Conservation (phyloP, 2,797 vertebrate genomes). For the Acanthopagrus latus region DNA sequence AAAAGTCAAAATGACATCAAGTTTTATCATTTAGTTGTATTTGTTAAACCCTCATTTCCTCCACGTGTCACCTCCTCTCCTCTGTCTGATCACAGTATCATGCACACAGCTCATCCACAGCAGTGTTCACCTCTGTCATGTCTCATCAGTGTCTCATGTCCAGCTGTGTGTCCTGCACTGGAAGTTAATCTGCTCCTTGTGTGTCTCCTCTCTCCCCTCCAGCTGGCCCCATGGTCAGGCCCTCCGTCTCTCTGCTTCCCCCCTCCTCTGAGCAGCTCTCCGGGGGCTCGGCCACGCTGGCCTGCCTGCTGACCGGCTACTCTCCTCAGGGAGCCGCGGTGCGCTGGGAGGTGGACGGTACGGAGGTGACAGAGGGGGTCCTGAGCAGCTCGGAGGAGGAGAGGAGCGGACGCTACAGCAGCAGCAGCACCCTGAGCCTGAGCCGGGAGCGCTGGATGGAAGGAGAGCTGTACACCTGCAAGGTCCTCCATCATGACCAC, state of each 20-base stretch:
- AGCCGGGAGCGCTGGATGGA: constrained; percentile 43
- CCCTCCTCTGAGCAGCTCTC: constrained; percentile 40
- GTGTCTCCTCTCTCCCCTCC: constrained; percentile 42
- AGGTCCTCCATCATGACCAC: constrained; percentile 23
- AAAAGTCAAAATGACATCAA: too few relatives aligned
- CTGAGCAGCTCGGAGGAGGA: constrained; percentile 55
- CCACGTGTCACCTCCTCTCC: neutral
- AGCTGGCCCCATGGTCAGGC: constrained; percentile 44
- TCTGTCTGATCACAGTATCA: neutral
- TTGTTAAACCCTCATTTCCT: neutral
- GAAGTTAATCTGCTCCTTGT: constrained; percentile 16
- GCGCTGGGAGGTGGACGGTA: constrained; percentile 61
- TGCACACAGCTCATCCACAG: constrained; percentile 5
- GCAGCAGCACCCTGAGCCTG: constrained; percentile 63
- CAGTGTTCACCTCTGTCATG: constrained; percentile 1
- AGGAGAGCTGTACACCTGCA: constrained; percentile 39
- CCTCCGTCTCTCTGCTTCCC: constrained; percentile 58
- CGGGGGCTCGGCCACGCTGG: constrained; percentile 47
- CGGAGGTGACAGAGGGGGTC: constrained; percentile 49
- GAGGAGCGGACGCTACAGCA: constrained; percentile 52
- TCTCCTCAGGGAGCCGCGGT: constrained; percentile 62
- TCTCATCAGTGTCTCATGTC: neutral
- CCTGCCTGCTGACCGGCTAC: constrained; percentile 67
- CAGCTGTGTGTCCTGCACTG: constrained; percentile 12
- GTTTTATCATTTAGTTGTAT: neutral